Evolutionary conservation across 2,888 invertebrate genomes (phyloP), one percentile per base, ranked within the genome.

Genomic region (Amblyteles armatorius): DNA sequence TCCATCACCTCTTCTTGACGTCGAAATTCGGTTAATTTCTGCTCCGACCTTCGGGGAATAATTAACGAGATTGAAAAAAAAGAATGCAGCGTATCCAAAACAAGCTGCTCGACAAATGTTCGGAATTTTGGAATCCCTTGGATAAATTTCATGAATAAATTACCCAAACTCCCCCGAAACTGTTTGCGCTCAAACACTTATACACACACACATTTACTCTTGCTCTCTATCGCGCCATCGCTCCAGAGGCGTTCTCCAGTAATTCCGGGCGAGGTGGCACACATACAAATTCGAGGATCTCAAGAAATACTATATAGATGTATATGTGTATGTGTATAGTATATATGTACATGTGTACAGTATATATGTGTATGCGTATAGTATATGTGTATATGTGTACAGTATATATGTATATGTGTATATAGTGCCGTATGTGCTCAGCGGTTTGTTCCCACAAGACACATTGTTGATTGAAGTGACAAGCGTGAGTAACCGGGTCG

Each of bases 101-200:
- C 67, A 67, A 67, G 76, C 72, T 60, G 36, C 67, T 40, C 55
- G 57, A 84, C 26, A 22, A 55, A 72, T 67, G 29, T 65, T 19
- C 19, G 76, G 71, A 40, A 72, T 57, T 55, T n/a, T 29, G 67
- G 19, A 50, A 76, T 71, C 63, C 13, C 11, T 11, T 57, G 22
- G 22, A 57, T 9, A 26, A 11, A 57, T 26, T 57, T 69, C 78
- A 74, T 79, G 78, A 74, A 83, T 83, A 79, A 83, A 79, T 83
- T 83, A 83, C 19, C 52, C 44, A 33, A 79, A 13, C 11, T 63
- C 65, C 65, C 52, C 33, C 48, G 65, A 79, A 36, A 68, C 73
- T 29, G 19, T 72, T 69, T 79, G 19, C 48, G 63, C 36, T 69
- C 11, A 4, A n/a, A 74, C 33, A 63, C 52, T 57, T n/a, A 26